phyloP scores from a whole-genome alignment of 2,113 vertebrate genomes.

The Aspidoscelis tigris region DNA sequence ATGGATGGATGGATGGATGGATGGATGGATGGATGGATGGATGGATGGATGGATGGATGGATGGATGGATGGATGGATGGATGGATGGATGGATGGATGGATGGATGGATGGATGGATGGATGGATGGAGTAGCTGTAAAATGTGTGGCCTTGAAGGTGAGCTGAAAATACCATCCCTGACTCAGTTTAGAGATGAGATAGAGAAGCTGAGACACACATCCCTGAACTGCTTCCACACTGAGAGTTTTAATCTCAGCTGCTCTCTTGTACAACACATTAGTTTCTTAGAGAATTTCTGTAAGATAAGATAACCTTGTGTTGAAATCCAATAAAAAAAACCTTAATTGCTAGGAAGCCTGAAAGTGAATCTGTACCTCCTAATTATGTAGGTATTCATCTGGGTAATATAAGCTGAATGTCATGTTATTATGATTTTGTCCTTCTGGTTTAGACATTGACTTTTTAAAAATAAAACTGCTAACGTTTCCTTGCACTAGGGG shows the following conservation, averaged over 20 bases:
- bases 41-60: too few species aligned
- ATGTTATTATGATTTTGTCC: slow-evolving; percentile 14
- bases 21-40: too few species aligned
- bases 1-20: too few species aligned
- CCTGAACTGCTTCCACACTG: neutral
- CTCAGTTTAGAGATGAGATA: neutral
- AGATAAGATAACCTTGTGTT: neutral
- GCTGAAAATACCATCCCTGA: neutral
- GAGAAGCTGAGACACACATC: neutral
- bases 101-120: too few species aligned
- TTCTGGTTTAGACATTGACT: slow-evolving; percentile 8
- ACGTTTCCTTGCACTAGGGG: neutral
- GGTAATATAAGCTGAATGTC: slow-evolving; percentile 8
- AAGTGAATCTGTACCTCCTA: slow-evolving; percentile 33
- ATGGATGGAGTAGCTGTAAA: too few species aligned
- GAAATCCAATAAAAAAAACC: neutral
- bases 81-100: too few species aligned
- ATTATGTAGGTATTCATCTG: neutral
- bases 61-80: too few species aligned
- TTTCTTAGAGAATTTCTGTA: neutral
- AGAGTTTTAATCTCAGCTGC: neutral
- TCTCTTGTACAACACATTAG: neutral
- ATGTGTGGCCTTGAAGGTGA: neutral
- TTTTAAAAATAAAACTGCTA: neutral
- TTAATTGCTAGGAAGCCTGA: slow-evolving; percentile 26